phyloP scores from a whole-genome alignment of 2,797 vertebrate species.

The Phrynocephalus vlangalii region DNA sequence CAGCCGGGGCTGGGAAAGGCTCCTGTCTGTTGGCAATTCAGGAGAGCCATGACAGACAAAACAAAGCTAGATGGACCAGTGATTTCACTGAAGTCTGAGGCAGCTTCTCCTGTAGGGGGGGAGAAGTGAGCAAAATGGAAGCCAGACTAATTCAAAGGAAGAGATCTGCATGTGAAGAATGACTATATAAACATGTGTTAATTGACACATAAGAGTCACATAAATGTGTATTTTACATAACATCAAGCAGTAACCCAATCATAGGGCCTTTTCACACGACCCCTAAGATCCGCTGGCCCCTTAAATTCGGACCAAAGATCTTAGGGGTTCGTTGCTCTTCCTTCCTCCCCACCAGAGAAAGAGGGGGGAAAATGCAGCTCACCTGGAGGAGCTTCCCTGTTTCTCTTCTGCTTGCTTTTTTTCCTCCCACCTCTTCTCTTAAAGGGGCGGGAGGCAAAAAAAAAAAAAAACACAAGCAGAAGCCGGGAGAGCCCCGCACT shows the following conservation, averaged over 20 bases:
- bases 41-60: background rate
- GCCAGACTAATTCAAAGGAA: background rate
- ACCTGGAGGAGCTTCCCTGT: too few relatives aligned
- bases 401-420: too few relatives aligned
- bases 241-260: background rate
- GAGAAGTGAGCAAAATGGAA: background rate
- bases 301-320: too few relatives aligned
- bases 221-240: background rate
- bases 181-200: background rate
- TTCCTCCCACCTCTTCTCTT: too few relatives aligned
- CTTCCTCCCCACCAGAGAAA: too few relatives aligned
- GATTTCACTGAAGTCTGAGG: background rate
- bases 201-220: background rate
- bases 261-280: too few relatives aligned
- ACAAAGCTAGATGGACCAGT: background rate
- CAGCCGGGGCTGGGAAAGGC: background rate
- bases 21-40: background rate
- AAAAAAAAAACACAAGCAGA: too few relatives aligned
- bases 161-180: background rate
- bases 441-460: too few relatives aligned
- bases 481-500: too few relatives aligned
- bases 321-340: too few relatives aligned
- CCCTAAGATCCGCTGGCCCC: too few relatives aligned
- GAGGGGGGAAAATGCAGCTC: too few relatives aligned
- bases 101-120: background rate